Evolutionary conservation across 2,888 invertebrate species (phyloP).

Genomic region (Dorcus parallelipipedus): DNA sequence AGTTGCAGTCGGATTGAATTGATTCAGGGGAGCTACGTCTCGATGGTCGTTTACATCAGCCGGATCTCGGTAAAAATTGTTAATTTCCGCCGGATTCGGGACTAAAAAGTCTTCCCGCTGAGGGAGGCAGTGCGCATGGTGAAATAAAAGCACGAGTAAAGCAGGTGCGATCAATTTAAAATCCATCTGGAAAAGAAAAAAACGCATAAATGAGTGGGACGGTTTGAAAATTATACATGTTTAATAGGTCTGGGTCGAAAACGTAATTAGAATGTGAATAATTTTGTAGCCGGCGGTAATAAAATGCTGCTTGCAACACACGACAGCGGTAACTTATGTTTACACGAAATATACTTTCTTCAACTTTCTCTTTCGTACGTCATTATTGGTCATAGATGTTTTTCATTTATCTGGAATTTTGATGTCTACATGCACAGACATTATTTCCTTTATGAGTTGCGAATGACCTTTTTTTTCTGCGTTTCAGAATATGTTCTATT

Average conservation of each 20-base stretch:
- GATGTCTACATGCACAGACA: too few species aligned
- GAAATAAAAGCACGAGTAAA: background rate
- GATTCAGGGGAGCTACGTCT: constrained; percentile 1
- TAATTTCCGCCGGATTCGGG: constrained; percentile 14
- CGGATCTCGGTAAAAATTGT: constrained; percentile 7
- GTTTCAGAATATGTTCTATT: too few species aligned
- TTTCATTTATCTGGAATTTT: too few species aligned
- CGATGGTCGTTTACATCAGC: background rate
- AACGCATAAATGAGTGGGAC: background rate
- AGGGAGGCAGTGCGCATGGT: background rate
- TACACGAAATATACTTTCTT: constrained; percentile 12
- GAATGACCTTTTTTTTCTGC: too few species aligned
- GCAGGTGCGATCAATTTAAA: background rate
- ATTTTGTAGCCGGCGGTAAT: background rate
- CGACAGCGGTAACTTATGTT: background rate
- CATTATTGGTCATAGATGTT: background rate
- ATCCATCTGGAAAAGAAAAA: constrained; percentile 8
- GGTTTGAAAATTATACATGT: background rate
- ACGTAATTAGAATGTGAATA: constrained; percentile 1
- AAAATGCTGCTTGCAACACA: background rate
- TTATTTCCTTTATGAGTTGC: too few species aligned
- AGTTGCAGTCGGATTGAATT: constrained; percentile 25
- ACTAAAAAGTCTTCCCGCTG: background rate
- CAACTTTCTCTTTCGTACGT: constrained; percentile 14
- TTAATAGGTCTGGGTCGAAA: constrained; percentile 3